Percentiles rank a stretch among this genome's conserved stretches.
Conservation (phyloP, 2,113 vertebrate species). For the Amazona guildingii region DNA sequence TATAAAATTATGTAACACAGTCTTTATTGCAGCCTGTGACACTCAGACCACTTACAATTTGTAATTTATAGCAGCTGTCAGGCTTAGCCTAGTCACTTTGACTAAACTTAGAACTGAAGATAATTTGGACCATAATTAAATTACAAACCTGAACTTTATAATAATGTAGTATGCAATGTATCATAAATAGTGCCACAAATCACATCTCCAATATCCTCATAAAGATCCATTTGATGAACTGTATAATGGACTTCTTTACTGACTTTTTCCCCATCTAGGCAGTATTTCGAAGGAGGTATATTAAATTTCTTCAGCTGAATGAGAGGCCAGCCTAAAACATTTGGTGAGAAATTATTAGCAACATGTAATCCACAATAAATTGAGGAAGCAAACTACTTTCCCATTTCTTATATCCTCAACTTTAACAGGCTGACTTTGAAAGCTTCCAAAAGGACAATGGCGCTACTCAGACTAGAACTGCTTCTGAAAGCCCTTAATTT, state of each 20-base stretch:
- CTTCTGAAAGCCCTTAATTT: background rate
- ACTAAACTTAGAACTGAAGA: constrained; percentile 48
- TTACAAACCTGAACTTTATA: constrained; percentile 64
- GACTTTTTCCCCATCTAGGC: constrained; percentile 3
- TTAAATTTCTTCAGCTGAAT: constrained; percentile 15
- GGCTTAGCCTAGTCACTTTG: constrained; percentile 17
- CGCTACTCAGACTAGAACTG: background rate
- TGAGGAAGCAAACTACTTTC: constrained; percentile 10
- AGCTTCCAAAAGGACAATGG: background rate
- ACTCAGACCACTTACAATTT: constrained; percentile 18
- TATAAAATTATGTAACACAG: constrained; percentile 23
- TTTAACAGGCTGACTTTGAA: constrained; percentile 38
- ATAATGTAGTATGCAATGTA: constrained; percentile 46
- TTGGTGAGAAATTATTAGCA: constrained; percentile 48
- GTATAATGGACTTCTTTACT: constrained; percentile 33
- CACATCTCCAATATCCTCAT: constrained; percentile 51
- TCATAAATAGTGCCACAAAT: constrained; percentile 57
- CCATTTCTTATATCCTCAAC: background rate
- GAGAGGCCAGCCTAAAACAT: background rate
- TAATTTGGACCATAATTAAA: constrained; percentile 60
- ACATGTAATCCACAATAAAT: constrained; percentile 40
- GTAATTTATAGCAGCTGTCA: constrained; percentile 49
- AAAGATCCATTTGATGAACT: constrained; percentile 59
- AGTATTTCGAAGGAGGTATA: constrained; percentile 9
- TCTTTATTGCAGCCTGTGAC: background rate